A percentile compares a stretch with the other conserved stretches of the same genome.
These are phyloP conservation scores for Semnornis frantzii DNA, from an alignment of 2,113 vertebrate genomes.

Conservation along the genomic window DNA sequence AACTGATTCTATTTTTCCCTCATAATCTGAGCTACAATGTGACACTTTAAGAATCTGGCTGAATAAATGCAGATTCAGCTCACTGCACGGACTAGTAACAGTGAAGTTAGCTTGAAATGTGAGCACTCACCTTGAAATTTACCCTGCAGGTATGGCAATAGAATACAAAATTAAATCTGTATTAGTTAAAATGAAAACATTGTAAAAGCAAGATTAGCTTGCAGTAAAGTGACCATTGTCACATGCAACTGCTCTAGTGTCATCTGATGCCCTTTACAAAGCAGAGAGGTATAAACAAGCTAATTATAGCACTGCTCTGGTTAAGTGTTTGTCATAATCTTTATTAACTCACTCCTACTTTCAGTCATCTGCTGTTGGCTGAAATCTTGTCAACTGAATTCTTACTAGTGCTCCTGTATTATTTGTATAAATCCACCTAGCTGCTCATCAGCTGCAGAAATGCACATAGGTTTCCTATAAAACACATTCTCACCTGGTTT, in stretches of 20 bases:
- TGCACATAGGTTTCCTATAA: background rate
- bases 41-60: background rate
- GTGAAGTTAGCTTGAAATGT: background rate
- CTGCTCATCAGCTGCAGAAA: background rate
- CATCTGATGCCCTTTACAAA: slow-evolving; percentile 40
- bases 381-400: background rate
- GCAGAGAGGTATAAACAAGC: slow-evolving; percentile 37
- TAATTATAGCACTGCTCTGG: slow-evolving; percentile 34
- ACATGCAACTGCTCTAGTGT: background rate
- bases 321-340: slow-evolving; percentile 28
- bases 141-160: background rate
- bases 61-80: background rate
- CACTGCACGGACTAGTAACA: background rate
- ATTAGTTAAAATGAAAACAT: background rate
- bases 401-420: background rate
- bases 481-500: background rate
- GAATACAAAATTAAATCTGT: background rate
- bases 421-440: background rate
- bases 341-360: slow-evolving; percentile 18
- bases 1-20: background rate
- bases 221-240: background rate
- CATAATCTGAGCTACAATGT: background rate
- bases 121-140: background rate
- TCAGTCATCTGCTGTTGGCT: background rate
- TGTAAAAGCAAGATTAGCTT: background rate